Percentiles rank a stretch among this genome's conserved stretches.
These are phyloP conservation scores for Thaumatotibia leucotreta DNA, from an alignment of 1,140 invertebrate genomes.

Conservation along the genomic window DNA sequence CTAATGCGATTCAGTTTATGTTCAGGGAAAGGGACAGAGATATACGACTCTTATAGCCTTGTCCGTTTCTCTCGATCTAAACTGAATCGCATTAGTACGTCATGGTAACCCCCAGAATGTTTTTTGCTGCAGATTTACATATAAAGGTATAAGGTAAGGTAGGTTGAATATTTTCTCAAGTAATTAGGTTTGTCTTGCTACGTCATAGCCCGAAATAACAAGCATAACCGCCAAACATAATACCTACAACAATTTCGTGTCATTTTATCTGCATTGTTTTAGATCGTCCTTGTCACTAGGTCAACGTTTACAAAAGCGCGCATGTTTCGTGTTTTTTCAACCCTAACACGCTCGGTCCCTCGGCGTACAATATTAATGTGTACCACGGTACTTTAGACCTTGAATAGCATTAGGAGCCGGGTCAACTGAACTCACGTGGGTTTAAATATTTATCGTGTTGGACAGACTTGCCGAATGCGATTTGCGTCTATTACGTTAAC, in stretches of 20 bases:
- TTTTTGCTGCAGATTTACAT: too few relatives aligned
- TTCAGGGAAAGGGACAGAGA: too few relatives aligned
- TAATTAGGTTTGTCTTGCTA: too few relatives aligned
- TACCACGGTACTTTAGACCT: conserved; percentile 25
- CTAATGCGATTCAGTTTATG: too few relatives aligned
- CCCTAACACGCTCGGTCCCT: conserved; percentile 5
- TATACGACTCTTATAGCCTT: too few relatives aligned
- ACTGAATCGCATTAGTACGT: too few relatives aligned
- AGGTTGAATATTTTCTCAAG: too few relatives aligned
- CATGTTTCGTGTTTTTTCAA: conserved; percentile 19
- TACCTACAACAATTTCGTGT: background rate
- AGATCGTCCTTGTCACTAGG: conserved; percentile 18
- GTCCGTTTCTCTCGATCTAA: too few relatives aligned
- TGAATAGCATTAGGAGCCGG: conserved; percentile 40
- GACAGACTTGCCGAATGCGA: conserved; percentile 12
- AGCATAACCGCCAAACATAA: too few relatives aligned
- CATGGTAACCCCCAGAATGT: too few relatives aligned
- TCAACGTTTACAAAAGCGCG: conserved; percentile 15
- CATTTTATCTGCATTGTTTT: background rate
- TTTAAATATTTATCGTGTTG: conserved; percentile 51
- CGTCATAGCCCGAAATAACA: too few relatives aligned
- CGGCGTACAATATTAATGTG: conserved; percentile 27
- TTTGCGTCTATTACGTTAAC: background rate
- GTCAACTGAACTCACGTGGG: conserved; percentile 48
- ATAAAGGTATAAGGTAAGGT: too few relatives aligned